Percentiles rank a stretch among this genome's conserved stretches.
phyloP scores from a whole-genome alignment of 2,797 vertebrate genomes.

The Prunella strophiata region DNA sequence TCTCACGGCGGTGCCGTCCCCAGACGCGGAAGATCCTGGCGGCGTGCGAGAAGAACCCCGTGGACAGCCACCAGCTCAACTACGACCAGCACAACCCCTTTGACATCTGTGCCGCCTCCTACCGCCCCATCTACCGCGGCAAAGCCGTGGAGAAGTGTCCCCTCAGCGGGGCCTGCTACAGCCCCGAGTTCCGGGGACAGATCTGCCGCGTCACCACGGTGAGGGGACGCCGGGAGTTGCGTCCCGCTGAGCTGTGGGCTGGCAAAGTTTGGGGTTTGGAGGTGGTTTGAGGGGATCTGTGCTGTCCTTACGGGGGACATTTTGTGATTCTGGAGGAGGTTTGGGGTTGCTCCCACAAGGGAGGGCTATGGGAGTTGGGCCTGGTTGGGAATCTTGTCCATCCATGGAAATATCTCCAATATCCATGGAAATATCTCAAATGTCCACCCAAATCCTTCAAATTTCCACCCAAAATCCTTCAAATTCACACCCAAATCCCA shows the following conservation, averaged over 20 bases:
- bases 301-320: neutral
- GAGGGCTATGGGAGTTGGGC: neutral
- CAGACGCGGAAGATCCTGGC: constrained; percentile 95
- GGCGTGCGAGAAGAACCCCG: constrained; percentile 93
- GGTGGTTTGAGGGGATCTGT: accelerated
- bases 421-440: accelerated
- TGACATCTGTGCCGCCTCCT: constrained; percentile 94
- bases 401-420: accelerated
- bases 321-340: neutral
- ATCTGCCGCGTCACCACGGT: constrained; percentile 94
- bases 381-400: accelerated
- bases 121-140: constrained; percentile 92
- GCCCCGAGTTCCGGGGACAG: constrained; percentile 91
- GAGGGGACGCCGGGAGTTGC: neutral
- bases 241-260: neutral
- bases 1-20: accelerated
- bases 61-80: constrained; percentile 90
- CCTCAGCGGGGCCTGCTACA: constrained; percentile 95
- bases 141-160: constrained; percentile 95
- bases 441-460: neutral
- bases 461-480: neutral
- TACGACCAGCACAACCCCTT: constrained; percentile 99
- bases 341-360: neutral
- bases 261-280: accelerated
- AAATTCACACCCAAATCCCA: neutral